Evolutionary conservation across 1,140 invertebrate species (phyloP).

Genomic region (Ooceraea biroi): DNA sequence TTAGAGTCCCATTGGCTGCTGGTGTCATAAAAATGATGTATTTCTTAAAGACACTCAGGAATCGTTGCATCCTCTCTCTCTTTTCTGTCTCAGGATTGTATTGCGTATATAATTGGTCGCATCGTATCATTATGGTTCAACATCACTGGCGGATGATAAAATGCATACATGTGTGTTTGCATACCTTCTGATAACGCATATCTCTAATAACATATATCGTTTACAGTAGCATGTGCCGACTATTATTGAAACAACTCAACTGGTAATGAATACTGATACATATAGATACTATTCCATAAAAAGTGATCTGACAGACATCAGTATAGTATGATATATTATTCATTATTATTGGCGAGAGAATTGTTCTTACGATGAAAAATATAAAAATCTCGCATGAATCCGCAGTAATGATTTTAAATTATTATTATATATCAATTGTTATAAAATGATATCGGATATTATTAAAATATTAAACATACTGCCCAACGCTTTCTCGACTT

Average conservation of each 20-base stretch:
- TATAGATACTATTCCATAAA: conserved; percentile 10
- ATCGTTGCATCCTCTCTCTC: no score
- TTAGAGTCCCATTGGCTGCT: no score
- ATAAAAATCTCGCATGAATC: neutral
- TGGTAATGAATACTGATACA: neutral
- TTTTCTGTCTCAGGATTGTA: neutral
- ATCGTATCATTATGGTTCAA: neutral
- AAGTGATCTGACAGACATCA: neutral
- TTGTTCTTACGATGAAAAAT: neutral
- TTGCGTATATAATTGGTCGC: neutral
- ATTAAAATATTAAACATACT: no score
- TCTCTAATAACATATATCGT: conserved; percentile 5
- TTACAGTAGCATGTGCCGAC: neutral
- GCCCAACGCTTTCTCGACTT: no score
- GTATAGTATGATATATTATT: neutral
- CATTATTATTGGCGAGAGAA: no score
- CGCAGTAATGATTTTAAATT: neutral
- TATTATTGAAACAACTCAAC: neutral
- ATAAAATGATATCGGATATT: no score
- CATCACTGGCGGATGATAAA: neutral
- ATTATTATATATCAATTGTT: neutral
- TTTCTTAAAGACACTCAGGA: no score
- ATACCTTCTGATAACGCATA: neutral
- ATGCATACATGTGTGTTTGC: neutral
- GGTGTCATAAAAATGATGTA: no score